These are phyloP conservation scores for Hemicordylus capensis DNA, from an alignment of 2,113 vertebrate genomes.

Conservation along the genomic window DNA sequence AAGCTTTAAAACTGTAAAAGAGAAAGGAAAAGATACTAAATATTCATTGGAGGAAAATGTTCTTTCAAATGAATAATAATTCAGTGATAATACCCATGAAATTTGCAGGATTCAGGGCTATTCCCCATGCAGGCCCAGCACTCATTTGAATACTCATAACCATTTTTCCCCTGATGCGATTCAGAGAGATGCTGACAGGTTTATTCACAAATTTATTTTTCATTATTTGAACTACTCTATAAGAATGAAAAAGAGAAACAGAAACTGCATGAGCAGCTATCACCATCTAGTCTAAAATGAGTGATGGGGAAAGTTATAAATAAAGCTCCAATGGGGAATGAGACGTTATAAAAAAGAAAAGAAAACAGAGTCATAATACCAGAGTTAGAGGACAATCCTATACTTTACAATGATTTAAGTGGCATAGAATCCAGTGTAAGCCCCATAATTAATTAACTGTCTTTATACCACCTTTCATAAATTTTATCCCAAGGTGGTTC, in stretches of 20 bases:
- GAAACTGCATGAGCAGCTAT: neutral
- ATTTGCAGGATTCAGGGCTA: neutral
- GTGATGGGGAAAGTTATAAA: neutral
- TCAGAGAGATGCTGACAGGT: neutral
- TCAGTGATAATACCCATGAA: neutral
- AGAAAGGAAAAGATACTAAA: constrained; percentile 8
- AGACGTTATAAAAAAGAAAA: neutral
- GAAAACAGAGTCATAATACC: neutral
- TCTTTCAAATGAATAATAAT: neutral
- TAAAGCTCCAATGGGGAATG: neutral
- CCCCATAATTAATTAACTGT: too few species aligned
- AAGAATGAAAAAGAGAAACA: too few species aligned
- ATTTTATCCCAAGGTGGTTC: too few species aligned
- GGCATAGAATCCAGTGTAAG: too few species aligned
- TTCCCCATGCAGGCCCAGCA: neutral
- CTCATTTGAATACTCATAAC: neutral
- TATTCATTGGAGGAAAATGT: neutral
- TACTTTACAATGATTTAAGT: too few species aligned
- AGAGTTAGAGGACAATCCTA: too few species aligned
- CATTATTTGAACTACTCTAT: neutral
- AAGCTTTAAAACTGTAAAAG: neutral
- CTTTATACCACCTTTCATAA: too few species aligned
- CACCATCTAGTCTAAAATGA: neutral
- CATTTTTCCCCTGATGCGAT: neutral
- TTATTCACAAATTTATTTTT: constrained; percentile 9